Evolutionary conservation across 1,140 invertebrate genomes (phyloP).

Genomic region (Bombus affinis): DNA sequence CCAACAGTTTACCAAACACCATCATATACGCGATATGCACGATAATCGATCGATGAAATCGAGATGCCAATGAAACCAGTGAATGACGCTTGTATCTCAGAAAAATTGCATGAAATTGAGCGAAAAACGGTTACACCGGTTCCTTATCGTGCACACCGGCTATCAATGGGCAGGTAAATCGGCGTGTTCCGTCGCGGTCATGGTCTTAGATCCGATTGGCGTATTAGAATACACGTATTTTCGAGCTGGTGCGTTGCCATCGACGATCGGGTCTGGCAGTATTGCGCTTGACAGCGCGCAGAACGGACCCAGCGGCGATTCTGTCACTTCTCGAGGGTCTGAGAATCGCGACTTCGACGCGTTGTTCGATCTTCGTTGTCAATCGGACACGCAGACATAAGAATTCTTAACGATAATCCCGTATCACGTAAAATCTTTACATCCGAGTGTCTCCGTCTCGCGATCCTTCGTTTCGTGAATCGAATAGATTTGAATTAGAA

Average conservation of each 20-base stretch:
- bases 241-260: conserved; percentile 50
- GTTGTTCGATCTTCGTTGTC: background rate
- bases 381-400: background rate
- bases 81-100: background rate
- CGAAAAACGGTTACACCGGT: conserved; percentile 11
- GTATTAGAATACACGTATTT: conserved; percentile 65
- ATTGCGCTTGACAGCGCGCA: conserved; percentile 66
- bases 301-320: conserved; percentile 51
- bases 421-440: background rate
- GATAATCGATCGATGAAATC: background rate
- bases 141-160: background rate
- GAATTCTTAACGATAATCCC: background rate
- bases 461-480: background rate
- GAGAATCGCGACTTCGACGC: background rate
- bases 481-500: background rate
- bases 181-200: conserved; percentile 24
- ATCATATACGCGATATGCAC: no score
- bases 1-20: background rate
- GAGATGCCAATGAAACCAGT: background rate
- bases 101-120: background rate
- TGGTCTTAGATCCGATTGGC: conserved; percentile 41
- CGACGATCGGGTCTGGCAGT: conserved; percentile 63
- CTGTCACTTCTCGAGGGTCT: conserved; percentile 21
- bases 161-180: conserved; percentile 43
- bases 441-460: background rate